These are phyloP conservation scores for Idris sp. DNA, from an alignment of 1,140 invertebrate genomes.

Conservation along the genomic window DNA sequence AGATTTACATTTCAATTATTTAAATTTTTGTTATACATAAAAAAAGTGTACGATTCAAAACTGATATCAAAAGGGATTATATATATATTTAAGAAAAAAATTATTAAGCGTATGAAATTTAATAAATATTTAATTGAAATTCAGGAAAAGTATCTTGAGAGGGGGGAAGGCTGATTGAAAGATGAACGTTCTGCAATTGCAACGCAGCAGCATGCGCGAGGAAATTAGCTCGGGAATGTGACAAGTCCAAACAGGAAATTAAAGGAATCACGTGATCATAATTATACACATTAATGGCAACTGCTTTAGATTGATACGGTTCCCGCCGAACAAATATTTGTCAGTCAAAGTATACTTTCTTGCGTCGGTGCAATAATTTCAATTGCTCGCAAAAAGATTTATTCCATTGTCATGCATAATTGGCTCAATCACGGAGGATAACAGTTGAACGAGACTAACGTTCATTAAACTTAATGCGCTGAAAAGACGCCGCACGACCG, in stretches of 20 bases:
- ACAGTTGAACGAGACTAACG: conserved; percentile 74
- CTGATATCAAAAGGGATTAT: too few species aligned
- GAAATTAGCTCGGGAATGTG: conserved; percentile 67
- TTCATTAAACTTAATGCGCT: conserved; percentile 63
- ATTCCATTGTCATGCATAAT: conserved; percentile 16
- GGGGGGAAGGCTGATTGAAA: conserved; percentile 35
- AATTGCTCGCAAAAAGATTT: conserved; percentile 12
- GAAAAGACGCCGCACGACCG: conserved; percentile 65
- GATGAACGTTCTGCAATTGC: conserved; percentile 47
- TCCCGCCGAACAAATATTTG: neutral
- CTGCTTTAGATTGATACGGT: conserved; percentile 27
- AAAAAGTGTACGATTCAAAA: too few species aligned
- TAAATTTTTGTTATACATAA: too few species aligned
- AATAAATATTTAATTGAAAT: too few species aligned
- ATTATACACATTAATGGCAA: conserved; percentile 69
- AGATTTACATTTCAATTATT: conserved; percentile 46
- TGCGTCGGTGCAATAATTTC: conserved; percentile 4
- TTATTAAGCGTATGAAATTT: too few species aligned
- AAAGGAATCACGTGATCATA: conserved; percentile 74
- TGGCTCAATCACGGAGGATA: conserved; percentile 48
- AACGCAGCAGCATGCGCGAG: conserved; percentile 32
- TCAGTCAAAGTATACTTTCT: neutral
- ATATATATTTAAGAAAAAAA: too few species aligned
- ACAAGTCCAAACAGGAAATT: conserved; percentile 71
- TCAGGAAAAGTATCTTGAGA: too few species aligned